Evolutionary conservation across 1,140 invertebrate genomes (phyloP).

Genomic region (Samia ricini): DNA sequence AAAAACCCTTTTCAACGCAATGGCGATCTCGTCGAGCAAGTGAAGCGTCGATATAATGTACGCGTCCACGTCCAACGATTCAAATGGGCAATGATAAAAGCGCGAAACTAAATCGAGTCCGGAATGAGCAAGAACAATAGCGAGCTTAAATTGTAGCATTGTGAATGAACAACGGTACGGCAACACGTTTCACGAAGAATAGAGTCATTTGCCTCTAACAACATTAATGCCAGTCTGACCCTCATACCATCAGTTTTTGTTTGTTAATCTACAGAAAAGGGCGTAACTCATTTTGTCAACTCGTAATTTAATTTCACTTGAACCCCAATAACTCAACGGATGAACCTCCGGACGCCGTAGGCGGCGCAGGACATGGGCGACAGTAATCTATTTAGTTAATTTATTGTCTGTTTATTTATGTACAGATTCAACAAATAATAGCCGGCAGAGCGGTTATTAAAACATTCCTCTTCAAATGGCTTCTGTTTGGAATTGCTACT

Average conservation of each 20-base stretch:
- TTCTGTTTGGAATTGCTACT: constrained; percentile 11
- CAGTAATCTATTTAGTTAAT: constrained; percentile 56
- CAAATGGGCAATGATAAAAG: constrained; percentile 69
- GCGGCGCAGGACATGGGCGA: constrained; percentile 48
- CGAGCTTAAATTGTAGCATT: constrained; percentile 69
- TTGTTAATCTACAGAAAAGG: constrained; percentile 76
- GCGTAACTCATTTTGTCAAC: constrained; percentile 77
- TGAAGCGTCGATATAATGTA: constrained; percentile 22
- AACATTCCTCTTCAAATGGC: constrained; percentile 10
- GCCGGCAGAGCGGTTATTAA: constrained; percentile 14
- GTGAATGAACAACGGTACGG: constrained; percentile 46
- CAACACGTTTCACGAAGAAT: constrained; percentile 64
- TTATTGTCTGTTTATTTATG: constrained; percentile 43
- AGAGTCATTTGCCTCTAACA: constrained; percentile 74
- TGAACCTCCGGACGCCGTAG: constrained; percentile 23
- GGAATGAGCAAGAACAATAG: constrained; percentile 71
- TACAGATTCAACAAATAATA: constrained; percentile 28
- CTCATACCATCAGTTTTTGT: constrained; percentile 74
- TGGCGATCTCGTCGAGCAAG: background rate
- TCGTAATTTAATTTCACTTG: constrained; percentile 74
- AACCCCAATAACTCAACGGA: constrained; percentile 48
- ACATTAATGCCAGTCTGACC: constrained; percentile 65
- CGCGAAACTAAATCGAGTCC: constrained; percentile 65
- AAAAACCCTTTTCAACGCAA: background rate
- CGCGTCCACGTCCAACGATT: constrained; percentile 32